Percentiles rank a stretch among this genome's conserved stretches.
These are phyloP conservation scores for Nematostella vectensis DNA, from an alignment of 92 coral and sea anemone species.

Conservation along the genomic window DNA sequence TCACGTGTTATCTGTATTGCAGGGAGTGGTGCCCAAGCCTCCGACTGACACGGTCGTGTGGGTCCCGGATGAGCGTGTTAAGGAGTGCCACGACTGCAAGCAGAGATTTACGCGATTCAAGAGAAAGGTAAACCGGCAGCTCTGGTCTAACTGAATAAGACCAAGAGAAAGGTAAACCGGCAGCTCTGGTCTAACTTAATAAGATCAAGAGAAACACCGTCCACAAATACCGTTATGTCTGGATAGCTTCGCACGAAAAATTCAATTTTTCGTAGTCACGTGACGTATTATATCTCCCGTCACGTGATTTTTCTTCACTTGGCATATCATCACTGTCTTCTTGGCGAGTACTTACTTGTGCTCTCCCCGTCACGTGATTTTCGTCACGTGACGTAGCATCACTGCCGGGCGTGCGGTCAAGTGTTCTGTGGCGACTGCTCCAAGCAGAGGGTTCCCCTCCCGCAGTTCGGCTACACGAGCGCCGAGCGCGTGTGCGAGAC, in stretches of 20 bases:
- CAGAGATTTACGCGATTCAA: conserved; percentile 84
- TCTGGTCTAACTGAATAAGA: too few species aligned
- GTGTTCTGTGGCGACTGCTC: conserved; percentile 95
- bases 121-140: conserved; percentile 90
- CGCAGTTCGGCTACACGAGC: conserved; percentile 79
- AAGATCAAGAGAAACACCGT: conserved; percentile 82
- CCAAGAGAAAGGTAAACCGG: conserved; percentile 87
- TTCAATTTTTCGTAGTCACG: too few species aligned
- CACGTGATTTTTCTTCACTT: too few species aligned
- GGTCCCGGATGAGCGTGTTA: conserved; percentile 94
- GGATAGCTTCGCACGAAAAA: too few species aligned
- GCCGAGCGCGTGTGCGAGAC: conserved; percentile 93
- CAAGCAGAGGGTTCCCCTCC: conserved; percentile 60
- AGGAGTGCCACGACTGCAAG: conserved; percentile 90
- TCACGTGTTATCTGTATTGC: too few species aligned
- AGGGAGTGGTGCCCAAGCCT: conserved; percentile 6
- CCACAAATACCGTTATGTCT: too few species aligned
- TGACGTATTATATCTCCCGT: too few species aligned
- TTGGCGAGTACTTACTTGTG: too few species aligned
- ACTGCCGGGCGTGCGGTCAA: conserved; percentile 96
- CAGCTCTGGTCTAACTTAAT: too few species aligned
- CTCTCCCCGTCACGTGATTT: too few species aligned
- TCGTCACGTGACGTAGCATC: too few species aligned
- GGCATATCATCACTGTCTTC: too few species aligned
- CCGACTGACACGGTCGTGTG: conserved; percentile 63